Conservation (phyloP, 1,140 invertebrate genomes). For the Cotesia vestalis region DNA sequence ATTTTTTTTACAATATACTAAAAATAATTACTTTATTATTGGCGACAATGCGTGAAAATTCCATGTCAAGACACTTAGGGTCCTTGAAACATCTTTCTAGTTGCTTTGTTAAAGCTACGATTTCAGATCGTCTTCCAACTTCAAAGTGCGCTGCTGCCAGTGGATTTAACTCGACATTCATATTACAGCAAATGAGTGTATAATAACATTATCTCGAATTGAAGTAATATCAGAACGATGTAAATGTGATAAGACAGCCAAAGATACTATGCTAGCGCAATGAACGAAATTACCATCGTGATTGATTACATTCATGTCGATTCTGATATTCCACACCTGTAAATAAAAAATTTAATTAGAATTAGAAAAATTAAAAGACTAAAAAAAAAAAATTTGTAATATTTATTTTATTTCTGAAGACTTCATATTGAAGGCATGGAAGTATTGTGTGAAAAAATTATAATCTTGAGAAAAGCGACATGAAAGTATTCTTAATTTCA, state of each 20-base stretch:
- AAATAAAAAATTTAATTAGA: conserved; percentile 34
- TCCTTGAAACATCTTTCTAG: conserved; percentile 91
- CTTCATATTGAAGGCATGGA: too few species aligned
- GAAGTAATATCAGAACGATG: conserved; percentile 89
- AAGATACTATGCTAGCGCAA: conserved; percentile 87
- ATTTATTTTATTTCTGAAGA: too few species aligned
- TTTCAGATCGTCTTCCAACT: conserved; percentile 74
- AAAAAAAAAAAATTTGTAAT: too few species aligned
- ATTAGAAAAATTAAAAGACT: neutral
- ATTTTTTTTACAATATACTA: neutral
- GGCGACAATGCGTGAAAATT: conserved; percentile 90
- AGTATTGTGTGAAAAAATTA: too few species aligned
- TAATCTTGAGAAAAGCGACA: too few species aligned
- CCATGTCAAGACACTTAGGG: conserved; percentile 88
- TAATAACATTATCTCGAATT: conserved; percentile 81
- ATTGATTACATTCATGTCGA: conserved; percentile 91
- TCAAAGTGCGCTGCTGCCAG: conserved; percentile 86
- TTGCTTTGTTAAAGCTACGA: conserved; percentile 82
- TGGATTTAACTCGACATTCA: conserved; percentile 88
- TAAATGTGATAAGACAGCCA: conserved; percentile 88
- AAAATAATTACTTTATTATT: conserved; percentile 79
- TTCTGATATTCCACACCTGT: conserved; percentile 86
- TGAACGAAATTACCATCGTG: conserved; percentile 94
- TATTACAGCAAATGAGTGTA: too few species aligned
- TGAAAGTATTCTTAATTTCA: too few species aligned